phyloP scores from a whole-genome alignment of 2,797 vertebrate species.

The Poeciliopsis infans region DNA sequence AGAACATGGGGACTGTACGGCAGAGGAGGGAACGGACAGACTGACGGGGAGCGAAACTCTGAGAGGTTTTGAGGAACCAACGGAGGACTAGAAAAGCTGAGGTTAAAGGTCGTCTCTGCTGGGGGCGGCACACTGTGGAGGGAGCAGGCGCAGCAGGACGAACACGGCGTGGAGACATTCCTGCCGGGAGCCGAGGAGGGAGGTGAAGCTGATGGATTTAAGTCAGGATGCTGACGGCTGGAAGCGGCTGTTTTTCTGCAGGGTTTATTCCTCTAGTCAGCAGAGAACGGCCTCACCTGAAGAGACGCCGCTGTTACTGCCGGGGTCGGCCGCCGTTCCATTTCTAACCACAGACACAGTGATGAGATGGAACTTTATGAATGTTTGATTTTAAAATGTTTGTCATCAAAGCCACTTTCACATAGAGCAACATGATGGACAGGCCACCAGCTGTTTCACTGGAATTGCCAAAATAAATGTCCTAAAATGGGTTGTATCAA shows the following conservation, averaged over 20 bases:
- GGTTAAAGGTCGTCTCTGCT: conserved; percentile 40
- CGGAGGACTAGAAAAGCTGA: conserved; percentile 42
- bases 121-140: conserved; percentile 20
- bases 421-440: neutral
- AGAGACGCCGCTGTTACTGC: neutral
- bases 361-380: neutral
- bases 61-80: conserved; percentile 3
- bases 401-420: neutral
- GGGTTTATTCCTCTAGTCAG: neutral
- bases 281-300: neutral
- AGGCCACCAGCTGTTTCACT: no score
- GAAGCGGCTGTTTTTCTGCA: neutral
- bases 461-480: no score
- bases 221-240: neutral
- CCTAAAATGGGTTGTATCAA: no score
- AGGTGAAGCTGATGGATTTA: neutral
- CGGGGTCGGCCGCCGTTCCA: neutral
- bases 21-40: conserved; percentile 1
- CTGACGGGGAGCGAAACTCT: no score
- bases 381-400: neutral
- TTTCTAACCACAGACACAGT: neutral
- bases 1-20: conserved; percentile 1
- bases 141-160: conserved; percentile 2
- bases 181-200: neutral
- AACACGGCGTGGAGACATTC: neutral